Percentiles rank a stretch among this genome's conserved stretches.
Evolutionary conservation across 1,140 invertebrate genomes (phyloP).

Genomic region (Aphaenogaster rudis): DNA sequence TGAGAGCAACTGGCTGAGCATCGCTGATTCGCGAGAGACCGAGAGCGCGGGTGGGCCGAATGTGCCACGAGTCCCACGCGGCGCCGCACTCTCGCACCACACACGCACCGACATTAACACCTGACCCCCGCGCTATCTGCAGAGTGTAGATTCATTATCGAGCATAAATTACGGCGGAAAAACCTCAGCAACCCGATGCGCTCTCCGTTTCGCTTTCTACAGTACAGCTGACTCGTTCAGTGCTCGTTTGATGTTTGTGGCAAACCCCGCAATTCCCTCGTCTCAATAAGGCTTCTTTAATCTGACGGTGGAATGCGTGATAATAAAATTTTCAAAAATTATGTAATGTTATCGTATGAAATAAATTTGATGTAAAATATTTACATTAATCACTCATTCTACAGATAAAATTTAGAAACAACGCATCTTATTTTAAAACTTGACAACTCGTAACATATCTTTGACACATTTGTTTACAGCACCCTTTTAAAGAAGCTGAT

Average conservation of each 20-base stretch:
- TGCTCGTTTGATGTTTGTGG: not conserved
- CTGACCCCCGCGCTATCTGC: constrained; percentile 82
- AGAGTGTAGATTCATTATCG: constrained; percentile 82
- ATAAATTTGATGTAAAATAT: not conserved
- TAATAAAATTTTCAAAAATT: not conserved
- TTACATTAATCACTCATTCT: not conserved
- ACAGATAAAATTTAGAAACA: not conserved
- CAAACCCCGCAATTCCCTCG: not conserved
- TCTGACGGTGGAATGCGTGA: not conserved
- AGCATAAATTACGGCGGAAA: constrained; percentile 82
- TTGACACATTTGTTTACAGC: not conserved
- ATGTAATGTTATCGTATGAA: not conserved
- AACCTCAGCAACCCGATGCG: constrained; percentile 75
- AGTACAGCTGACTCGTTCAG: not conserved
- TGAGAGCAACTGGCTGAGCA: constrained; percentile 58
- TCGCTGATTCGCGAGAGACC: constrained; percentile 68
- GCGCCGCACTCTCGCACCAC: constrained; percentile 77
- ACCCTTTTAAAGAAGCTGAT: not conserved
- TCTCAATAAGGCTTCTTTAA: not conserved
- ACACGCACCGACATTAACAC: constrained; percentile 83
- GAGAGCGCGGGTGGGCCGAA: constrained; percentile 80
- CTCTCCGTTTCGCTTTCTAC: constrained; percentile 73
- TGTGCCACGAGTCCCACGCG: constrained; percentile 81
- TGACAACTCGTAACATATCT: not conserved
- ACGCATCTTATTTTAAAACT: not conserved